Evolutionary conservation across 1,140 invertebrate genomes (phyloP), one percentile per base, ranked within the genome.

Genomic region (Ganaspis sp.): DNA sequence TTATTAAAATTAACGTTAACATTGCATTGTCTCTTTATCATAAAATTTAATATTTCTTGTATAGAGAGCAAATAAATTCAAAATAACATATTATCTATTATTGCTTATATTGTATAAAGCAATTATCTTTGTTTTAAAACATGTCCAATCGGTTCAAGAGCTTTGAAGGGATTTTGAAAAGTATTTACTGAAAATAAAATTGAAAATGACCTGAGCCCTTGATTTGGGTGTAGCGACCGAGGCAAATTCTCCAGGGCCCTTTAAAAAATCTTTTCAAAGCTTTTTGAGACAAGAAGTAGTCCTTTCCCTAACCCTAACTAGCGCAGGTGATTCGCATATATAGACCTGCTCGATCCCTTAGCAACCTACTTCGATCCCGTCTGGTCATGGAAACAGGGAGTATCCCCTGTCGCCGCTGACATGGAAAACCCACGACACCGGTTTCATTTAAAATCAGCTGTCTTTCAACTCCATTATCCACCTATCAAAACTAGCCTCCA

Each of bases 361-460:
- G 38, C 49, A 19, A 17, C 19, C 49, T 5, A 23, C 53, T 54
- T 11, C 6, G 9, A 9, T 26, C 9, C 19, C 9, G 53, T 26
- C 8, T 26, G 53, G 53, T 54, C 53, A 54, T 11, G 53, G 53
- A 9, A 6, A 54, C 15, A 54, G 53, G 53, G 53, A 54, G 53
- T 54, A 23, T 54, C 53, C 53, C 53, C 19, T 54, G 53, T 54
- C 53, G 53, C 53, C 53, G 53, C 53, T 54, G 53, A 54, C 53
- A 54, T 6, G 53, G 53, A 54, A 54, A 54, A 54, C 53, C 53
- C 53, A 54, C 53, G 53, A 17, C 53, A 54, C 53, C 53, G 53
- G 53, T 54, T 54, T 54, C 53, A 23, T 54, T 54, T 9, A 54
- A 54, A 54, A 54, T 54, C 53, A 54, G 53, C 53, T 54, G 53